A percentile compares a stretch with the other conserved stretches of the same genome.
phyloP scores from a whole-genome alignment of 2,797 vertebrate genomes.

The Halcyon chelicuti region DNA sequence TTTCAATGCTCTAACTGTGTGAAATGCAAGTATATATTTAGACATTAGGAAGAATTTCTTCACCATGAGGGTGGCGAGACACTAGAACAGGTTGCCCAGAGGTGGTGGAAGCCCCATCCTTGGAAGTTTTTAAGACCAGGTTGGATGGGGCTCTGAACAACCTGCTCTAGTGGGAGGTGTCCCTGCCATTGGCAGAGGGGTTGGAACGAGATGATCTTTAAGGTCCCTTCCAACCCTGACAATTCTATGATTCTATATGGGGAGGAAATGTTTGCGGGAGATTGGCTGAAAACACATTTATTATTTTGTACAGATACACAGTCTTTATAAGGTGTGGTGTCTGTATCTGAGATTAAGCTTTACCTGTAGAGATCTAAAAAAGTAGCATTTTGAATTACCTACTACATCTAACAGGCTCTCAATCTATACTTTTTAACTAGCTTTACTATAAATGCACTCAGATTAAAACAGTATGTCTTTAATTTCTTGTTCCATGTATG shows the following conservation, averaged over 20 bases:
- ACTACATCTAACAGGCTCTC: not conserved
- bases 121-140: too few relatives aligned
- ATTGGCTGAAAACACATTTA: not conserved
- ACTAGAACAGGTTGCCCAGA: too few relatives aligned
- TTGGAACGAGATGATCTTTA: too few relatives aligned
- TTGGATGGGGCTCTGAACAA: too few relatives aligned
- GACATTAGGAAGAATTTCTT: too few relatives aligned
- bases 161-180: too few relatives aligned
- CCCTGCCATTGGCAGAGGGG: too few relatives aligned
- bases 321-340: not conserved
- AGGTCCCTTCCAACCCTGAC: too few relatives aligned
- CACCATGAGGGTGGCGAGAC: too few relatives aligned
- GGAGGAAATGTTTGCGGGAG: not conserved
- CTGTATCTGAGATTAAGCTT: not conserved
- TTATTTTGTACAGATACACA: not conserved
- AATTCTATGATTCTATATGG: not conserved
- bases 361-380: not conserved
- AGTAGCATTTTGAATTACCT: not conserved
- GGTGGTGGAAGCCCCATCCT: too few relatives aligned
- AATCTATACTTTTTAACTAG: not conserved
- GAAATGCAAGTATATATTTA: not conserved
- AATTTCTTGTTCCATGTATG: not conserved
- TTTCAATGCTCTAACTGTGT: not conserved
- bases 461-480: not conserved
- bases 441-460: not conserved